A percentile compares a stretch with the other conserved stretches of the same genome.
Conservation (phyloP, 2,113 vertebrate genomes). For the Trichomycterus rosablanca region DNA sequence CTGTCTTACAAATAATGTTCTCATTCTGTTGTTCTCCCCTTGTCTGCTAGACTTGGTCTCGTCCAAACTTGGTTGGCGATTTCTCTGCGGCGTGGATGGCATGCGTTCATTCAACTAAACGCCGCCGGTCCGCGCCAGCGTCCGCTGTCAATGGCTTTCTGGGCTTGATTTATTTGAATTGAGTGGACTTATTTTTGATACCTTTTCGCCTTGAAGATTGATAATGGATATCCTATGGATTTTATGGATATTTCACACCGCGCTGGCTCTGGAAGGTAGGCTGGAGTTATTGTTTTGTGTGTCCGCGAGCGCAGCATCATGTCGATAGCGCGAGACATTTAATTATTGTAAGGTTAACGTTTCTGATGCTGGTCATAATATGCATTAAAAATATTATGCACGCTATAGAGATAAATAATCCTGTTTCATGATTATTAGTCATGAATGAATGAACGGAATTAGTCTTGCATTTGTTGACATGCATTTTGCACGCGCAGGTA, state of each 20-base stretch:
- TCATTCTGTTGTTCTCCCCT: too few species aligned
- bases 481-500: too few species aligned
- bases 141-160: constrained; percentile 69
- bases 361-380: not conserved
- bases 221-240: constrained; percentile 78
- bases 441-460: not conserved
- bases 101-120: constrained; percentile 60
- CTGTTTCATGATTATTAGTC: not conserved
- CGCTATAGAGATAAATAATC: too few species aligned
- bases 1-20: too few species aligned
- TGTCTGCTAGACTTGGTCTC: constrained; percentile 68
- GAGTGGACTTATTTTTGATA: constrained; percentile 59
- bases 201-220: constrained; percentile 49
- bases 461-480: too few species aligned
- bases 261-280: constrained; percentile 75
- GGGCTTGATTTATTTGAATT: constrained; percentile 70
- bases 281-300: constrained; percentile 48
- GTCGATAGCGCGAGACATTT: constrained; percentile 50
- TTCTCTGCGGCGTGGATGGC: constrained; percentile 61
- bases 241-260: constrained; percentile 73
- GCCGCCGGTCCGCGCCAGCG: constrained; percentile 58
- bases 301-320: constrained; percentile 43
- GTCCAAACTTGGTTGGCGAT: constrained; percentile 69
- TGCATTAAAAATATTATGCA: too few species aligned
- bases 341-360: constrained; percentile 33